Percentiles rank a stretch among this genome's conserved stretches.
phyloP scores from a whole-genome alignment of 2,888 invertebrate genomes.

The Drosophila subquinaria region DNA sequence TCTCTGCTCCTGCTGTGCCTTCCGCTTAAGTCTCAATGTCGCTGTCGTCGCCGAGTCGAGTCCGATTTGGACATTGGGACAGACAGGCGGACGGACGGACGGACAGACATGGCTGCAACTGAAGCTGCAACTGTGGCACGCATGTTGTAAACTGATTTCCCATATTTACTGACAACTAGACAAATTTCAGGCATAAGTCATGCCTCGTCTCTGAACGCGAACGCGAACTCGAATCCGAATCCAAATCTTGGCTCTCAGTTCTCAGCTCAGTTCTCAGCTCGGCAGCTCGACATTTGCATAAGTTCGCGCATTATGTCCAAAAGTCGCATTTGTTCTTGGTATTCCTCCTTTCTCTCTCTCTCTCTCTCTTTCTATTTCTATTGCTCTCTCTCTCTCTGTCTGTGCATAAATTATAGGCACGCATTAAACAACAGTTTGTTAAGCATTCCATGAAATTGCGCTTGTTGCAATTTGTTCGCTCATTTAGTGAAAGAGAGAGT shows the following conservation, averaged over 20 bases:
- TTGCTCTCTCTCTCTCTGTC: neutral
- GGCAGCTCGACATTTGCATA: conserved; percentile 70
- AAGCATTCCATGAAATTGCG: conserved; percentile 68
- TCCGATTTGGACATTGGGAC: neutral
- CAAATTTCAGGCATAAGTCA: conserved; percentile 86
- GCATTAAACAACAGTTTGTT: conserved; percentile 76
- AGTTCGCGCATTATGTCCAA: conserved; percentile 83
- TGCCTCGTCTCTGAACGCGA: conserved; percentile 76
- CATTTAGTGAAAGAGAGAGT: conserved; percentile 77
- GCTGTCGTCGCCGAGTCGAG: conserved; percentile 48
- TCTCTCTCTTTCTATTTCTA: neutral
- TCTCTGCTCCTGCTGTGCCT: conserved; percentile 84
- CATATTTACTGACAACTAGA: conserved; percentile 86
- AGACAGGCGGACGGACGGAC: neutral
- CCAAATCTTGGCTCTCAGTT: too few species aligned
- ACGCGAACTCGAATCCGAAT: conserved; percentile 32
- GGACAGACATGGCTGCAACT: conserved; percentile 7
- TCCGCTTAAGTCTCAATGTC: conserved; percentile 81
- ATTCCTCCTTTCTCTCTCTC: conserved; percentile 34
- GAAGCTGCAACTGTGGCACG: conserved; percentile 69
- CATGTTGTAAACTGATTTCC: conserved; percentile 84
- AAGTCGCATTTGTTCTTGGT: conserved; percentile 81
- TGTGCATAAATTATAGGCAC: conserved; percentile 72
- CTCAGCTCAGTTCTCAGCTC: conserved; percentile 1
- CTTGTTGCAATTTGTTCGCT: conserved; percentile 71